Conservation (phyloP, 2,113 vertebrate species). For the Halcyon senegalensis region DNA sequence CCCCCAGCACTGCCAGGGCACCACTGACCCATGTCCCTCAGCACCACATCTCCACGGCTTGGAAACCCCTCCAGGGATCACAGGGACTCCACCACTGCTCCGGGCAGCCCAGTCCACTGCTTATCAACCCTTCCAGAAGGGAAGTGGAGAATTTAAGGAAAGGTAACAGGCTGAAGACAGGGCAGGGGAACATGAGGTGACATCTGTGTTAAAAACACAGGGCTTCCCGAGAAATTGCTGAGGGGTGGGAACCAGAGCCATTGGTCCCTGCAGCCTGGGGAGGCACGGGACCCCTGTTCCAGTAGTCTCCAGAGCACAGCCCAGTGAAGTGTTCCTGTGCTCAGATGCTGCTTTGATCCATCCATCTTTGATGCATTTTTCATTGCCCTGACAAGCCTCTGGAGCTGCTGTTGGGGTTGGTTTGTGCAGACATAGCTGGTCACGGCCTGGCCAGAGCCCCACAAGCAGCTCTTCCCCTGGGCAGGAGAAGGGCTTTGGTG, state of each 20-base stretch:
- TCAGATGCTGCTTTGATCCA: neutral
- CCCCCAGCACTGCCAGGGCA: too few relatives aligned
- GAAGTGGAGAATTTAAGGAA: neutral
- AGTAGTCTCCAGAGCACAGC: neutral
- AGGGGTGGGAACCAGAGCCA: neutral
- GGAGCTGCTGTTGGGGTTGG: neutral
- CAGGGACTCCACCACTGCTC: too few relatives aligned
- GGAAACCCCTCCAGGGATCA: too few relatives aligned
- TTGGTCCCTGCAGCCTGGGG: fast-evolving
- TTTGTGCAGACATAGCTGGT: neutral
- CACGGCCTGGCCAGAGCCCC: fast-evolving
- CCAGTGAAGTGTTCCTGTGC: neutral
- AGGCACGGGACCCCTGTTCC: neutral
- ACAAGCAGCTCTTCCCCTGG: neutral
- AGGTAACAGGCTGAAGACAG: neutral
- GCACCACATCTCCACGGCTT: too few relatives aligned
- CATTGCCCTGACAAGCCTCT: fast-evolving
- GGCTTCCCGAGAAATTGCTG: neutral
- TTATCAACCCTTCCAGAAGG: too few relatives aligned
- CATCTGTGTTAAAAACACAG: fast-evolving
- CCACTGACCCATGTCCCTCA: too few relatives aligned
- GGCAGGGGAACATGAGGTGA: too few relatives aligned
- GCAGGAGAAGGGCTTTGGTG: neutral
- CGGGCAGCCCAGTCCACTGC: too few relatives aligned
- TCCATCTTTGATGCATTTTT: neutral